Evolutionary conservation across 2,113 vertebrate genomes (phyloP), one percentile per base, ranked within the genome.

Genomic region (Cariama cristata): DNA sequence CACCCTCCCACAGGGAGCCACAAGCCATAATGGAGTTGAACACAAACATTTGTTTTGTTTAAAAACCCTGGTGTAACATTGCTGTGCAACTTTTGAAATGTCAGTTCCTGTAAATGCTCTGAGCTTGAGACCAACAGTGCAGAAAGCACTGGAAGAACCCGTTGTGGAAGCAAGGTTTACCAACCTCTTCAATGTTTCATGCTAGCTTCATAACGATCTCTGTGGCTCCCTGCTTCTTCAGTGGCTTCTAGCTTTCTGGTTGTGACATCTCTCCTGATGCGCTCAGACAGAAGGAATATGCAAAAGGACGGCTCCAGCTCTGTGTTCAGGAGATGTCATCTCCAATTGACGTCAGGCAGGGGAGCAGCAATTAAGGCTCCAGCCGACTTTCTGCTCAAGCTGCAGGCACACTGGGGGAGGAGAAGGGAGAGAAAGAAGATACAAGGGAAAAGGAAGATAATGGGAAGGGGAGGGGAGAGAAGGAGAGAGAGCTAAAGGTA

Each of bases 201-300:
- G 93, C 93, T 93, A 81, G 95, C 96, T 97, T 93, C 83, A 32
- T 92, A 50, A 4, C 73, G 90, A 94, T 97, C 96, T 94, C 87
- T 0, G 68, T 64, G 73, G 86, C 95, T 96, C 83, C 95, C 83
- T 90, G 92, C 72, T 96, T 79, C 93, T 93, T 81, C 9, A 0
- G 71, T 90, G 96, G 97, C 97, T 98, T 94, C 97, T 97, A 98
- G 98, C 95, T 97, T 97, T 96, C 93, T 86, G 44, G 74, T 81
- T 96, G 87, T 97, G 98, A 98, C 98, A 98, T 98, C 76, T 98
- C 69, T 76, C 12, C 90, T 98, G 98, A 98, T 98, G 79, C 18
- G 62, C 98, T 97, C 85, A 97, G 98, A 98, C 98, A 98, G 97
- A 98, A 96, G 97, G 97, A 98, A 98, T 98, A 98, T 98, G 98